Base-by-base conservation (phyloP, 92 coral and sea anemone species). In the Metridium senile region DNA sequence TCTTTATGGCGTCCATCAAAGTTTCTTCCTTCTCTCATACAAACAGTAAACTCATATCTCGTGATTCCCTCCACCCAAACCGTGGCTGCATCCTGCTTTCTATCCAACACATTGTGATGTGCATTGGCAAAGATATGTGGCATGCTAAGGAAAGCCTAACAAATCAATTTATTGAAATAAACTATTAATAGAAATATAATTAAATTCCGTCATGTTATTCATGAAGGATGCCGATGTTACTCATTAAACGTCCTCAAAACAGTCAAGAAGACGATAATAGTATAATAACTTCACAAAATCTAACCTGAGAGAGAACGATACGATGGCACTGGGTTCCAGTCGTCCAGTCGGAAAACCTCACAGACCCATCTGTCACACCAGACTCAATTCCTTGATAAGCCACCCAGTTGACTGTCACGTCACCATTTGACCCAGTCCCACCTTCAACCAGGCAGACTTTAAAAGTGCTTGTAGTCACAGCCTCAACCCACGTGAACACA, bases 1-100 rank as follows among this genome's bases (percentile, higher is more conserved):
- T 69, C 74, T 33, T 69, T 69, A 39, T 69, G 74, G 0, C 74
- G 56, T 21, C 74, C 74, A 21, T 69, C 74, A 46, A 69, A 69
- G 30, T 33, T 46, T 46, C 54, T 69, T 30, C 26, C 53, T 69
- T 69, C 74, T n/a, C 74, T 7, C 9, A 69, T 26, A 39, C 74
- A 69, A 43, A 69, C 31, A n/a, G 74, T 69, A 46, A 69, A 69
- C 8, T 33, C 57, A 69, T 46, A 10, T 26, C 22, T 69, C 13
- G 74, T 19, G 56, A 69, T 69, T 13, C 28, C 74, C 27, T 69
- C 57, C 21, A 69, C 31, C 74, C 74, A 69, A 69, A 43, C 74
- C 13, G 74, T 30, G 2, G 74, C 53, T 20, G 74, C 58, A 69
- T 69, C 74, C 28, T 69, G 74, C 26, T 69, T 69, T 69, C 74